phyloP scores from a whole-genome alignment of 2,113 vertebrate species.

The Tichodroma muraria region DNA sequence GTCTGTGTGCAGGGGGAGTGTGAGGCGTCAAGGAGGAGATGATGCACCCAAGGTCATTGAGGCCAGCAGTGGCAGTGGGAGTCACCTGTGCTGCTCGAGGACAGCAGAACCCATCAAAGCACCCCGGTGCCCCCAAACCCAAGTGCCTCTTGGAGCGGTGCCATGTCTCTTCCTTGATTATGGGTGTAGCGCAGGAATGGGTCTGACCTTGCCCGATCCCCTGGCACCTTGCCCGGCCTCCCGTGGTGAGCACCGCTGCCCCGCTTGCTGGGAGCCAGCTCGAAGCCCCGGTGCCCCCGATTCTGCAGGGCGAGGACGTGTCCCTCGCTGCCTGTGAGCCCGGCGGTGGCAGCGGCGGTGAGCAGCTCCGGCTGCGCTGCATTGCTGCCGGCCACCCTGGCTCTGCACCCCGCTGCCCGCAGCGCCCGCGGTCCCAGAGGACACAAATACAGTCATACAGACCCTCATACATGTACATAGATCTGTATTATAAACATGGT shows the following conservation, averaged over 20 bases:
- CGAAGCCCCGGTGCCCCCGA: not conserved
- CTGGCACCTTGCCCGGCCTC: not conserved
- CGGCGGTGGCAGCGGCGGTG: not conserved
- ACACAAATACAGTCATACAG: not conserved
- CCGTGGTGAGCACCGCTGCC: not conserved
- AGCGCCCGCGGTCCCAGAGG: accelerated
- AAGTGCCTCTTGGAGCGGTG: accelerated
- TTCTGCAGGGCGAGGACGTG: not conserved
- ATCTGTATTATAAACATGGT: accelerated
- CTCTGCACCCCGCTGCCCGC: not conserved
- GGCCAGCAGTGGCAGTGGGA: not conserved
- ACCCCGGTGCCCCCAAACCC: too few species aligned
- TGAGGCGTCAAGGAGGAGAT: accelerated
- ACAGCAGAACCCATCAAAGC: not conserved
- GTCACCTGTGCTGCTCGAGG: not conserved
- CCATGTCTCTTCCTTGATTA: not conserved
- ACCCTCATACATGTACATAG: too few species aligned
- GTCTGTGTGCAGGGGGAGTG: not conserved
- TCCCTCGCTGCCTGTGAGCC: not conserved
- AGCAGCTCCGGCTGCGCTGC: not conserved
- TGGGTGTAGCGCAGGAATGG: not conserved
- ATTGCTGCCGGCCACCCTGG: not conserved
- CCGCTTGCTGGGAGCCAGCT: not conserved
- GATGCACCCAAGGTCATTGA: slow-evolving; percentile 26
- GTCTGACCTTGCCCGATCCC: not conserved